Percentiles rank a stretch among this genome's conserved stretches.
Evolutionary conservation across 2,888 invertebrate genomes (phyloP).

Genomic region (Tipula lateralis): DNA sequence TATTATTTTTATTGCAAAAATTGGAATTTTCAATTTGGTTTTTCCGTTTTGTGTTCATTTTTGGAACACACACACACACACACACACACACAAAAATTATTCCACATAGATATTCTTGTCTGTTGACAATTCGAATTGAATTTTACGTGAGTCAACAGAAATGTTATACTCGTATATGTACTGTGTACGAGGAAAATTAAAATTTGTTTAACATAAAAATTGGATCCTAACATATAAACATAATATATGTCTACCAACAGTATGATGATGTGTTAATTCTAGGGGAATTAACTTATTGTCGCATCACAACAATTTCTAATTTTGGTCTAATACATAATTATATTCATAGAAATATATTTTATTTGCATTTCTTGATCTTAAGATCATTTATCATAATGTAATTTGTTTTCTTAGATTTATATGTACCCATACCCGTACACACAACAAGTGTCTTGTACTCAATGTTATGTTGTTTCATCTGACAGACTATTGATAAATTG

Average conservation of each 20-base stretch:
- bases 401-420: background rate
- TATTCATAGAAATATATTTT: background rate
- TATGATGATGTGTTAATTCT: background rate
- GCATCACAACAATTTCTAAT: background rate
- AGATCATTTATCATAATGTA: constrained; percentile 11
- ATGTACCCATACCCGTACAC: too few relatives aligned
- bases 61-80: background rate
- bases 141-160: constrained; percentile 24
- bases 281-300: background rate
- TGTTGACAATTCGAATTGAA: constrained; percentile 13
- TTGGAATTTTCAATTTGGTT: constrained; percentile 19
- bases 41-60: constrained; percentile 24
- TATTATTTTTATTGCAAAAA: background rate
- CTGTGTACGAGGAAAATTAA: background rate
- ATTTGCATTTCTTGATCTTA: background rate
- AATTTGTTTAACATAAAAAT: background rate
- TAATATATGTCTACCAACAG: background rate
- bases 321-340: background rate
- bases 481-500: background rate
- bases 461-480: background rate
- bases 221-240: background rate
- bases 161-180: background rate
- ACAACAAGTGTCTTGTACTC: constrained; percentile 11
- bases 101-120: background rate
- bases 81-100: background rate